Evolutionary conservation across 2,888 invertebrate species (phyloP), one percentile per base, ranked within the genome.

Genomic region (Sialis lutaria): DNA sequence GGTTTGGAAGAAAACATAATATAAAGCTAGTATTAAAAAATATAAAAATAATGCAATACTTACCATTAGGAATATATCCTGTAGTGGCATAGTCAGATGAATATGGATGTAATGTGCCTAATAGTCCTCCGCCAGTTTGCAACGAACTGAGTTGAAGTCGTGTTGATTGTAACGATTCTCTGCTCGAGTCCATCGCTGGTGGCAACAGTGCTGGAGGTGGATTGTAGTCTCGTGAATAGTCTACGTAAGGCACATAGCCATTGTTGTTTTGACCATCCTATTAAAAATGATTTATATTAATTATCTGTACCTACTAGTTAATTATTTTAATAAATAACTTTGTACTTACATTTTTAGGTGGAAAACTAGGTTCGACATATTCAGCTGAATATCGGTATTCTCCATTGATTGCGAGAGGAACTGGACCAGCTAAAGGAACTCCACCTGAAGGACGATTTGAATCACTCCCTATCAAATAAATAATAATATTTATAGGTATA

Each of bases 181-280:
- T 54, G 4, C 55, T 58, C 33, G 60, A 56, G 50, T 63, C 64
- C 37, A 73, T 65, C 2, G 75, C 73, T 42, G 75, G 67, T 8
- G 74, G 63, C 42, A 57, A 60, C 52, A 70, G 69, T 56, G 70
- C 68, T 45, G 80, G 77, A 5, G 89, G 88, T 3, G 90, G 90
- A 57, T 85, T 88, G 65, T 90, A 91, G 63, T 91, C 90, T 33
- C 88, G 77, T 6, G 82, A 77, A 61, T 88, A 91, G 63, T 91
- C 90, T 42, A 86, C 86, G 63, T 89, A 91, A 1, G 88, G 87
- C 51, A 86, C 82, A 63, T 88, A 89, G 31, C 86, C 86, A 59
- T 86, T 86, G 63, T 80, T 82, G 64, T 82, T 85, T 57, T 85
- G 82, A 48, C 84, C 84, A 50, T 83, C 81, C 83, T 85, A 63